Evolutionary conservation across 2,797 vertebrate genomes (phyloP), one percentile per base, ranked within the genome.

Genomic region (Liasis olivaceus): DNA sequence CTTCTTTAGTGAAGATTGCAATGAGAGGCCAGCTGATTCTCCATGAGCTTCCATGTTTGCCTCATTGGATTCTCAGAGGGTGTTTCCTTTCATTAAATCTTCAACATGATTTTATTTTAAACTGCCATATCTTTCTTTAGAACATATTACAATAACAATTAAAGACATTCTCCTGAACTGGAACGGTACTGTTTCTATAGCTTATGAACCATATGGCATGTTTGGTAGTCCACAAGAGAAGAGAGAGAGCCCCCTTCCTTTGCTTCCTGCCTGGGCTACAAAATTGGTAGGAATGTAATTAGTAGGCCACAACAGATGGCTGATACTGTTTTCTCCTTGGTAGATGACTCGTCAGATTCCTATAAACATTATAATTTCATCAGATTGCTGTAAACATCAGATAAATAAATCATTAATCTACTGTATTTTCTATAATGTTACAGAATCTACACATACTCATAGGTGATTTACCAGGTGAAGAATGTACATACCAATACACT

Each of bases 401-500:
- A 92, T 90, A 60, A 60, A 69, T 62, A 94, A 94, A 94, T 26
- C 0, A 72, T 90, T 5, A 95, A 91, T 59, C 88, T 62, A 47
- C 15, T 85, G 11, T 20, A 66, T 42, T 94, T 95, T 91, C 92
- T 69, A 93, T 93, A 69, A 63, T 66, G 9, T 87, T 51, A 93
- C 51, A 90, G 5, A 92, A 90, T 22, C 93, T 54, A 89, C 4
- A 90, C 72, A 58, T 26, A 86, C 2, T 0, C 20, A 72, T 5
- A 91, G 22, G 54, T 20, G 7, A 91, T 95, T 94, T 90, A 89
- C 28, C 63, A 91, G 86, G 94, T 94, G 90, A 94, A 1, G 90
- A 58, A 94, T 64, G 86, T 97, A 97, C 97, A 97, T 96, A 98
- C 97, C 97, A 95, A 85, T 13, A 92, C 63, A 96, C 94, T 95